Conservation (phyloP, 2,797 vertebrate genomes). For the Alcedo atthis region DNA sequence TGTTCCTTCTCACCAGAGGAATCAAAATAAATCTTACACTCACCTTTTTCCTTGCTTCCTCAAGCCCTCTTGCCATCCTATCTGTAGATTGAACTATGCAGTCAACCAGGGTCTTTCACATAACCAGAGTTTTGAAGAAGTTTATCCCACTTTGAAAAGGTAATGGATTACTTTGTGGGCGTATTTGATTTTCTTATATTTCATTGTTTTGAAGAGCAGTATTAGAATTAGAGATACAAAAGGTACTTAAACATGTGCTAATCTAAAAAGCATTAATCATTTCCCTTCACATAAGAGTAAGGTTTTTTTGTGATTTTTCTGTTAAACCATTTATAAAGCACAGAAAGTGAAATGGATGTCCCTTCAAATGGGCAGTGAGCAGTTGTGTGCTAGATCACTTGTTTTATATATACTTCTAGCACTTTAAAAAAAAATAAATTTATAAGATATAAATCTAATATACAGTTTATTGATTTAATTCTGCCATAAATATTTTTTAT, state of each 20-base stretch:
- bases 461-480: background rate
- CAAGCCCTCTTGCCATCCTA: background rate
- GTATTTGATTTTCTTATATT: background rate
- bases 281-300: background rate
- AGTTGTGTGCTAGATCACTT: background rate
- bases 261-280: background rate
- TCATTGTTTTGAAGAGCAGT: accelerated
- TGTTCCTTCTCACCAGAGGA: background rate
- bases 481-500: background rate
- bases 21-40: background rate
- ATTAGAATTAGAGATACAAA: background rate
- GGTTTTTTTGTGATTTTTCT: background rate
- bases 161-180: background rate
- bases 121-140: background rate
- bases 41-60: accelerated
- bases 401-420: background rate
- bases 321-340: background rate
- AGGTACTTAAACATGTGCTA: background rate
- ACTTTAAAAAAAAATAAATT: background rate
- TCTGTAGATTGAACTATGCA: background rate
- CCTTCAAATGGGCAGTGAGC: background rate
- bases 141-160: background rate
- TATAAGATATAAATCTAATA: background rate
- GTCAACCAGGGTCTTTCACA: background rate
- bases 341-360: background rate